A percentile compares a stretch with the other conserved stretches of the same genome.
Evolutionary conservation across 2,888 invertebrate genomes (phyloP).

Genomic region (Chydorus sphaericus): DNA sequence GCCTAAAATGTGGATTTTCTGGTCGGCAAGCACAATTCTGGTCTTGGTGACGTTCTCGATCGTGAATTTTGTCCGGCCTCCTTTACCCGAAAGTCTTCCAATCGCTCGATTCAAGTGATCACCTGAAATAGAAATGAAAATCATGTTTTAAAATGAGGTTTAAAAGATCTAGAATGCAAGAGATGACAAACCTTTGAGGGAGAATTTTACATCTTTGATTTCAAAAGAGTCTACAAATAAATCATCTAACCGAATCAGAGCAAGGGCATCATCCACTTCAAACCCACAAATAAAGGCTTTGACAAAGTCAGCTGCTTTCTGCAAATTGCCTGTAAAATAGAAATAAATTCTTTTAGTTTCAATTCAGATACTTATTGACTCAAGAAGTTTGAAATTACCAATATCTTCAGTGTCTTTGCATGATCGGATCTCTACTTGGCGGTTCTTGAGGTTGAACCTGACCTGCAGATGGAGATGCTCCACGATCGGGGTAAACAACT

Average conservation of each 20-base stretch:
- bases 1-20: slow-evolving; percentile 91
- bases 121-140: slow-evolving; percentile 27
- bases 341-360: neutral
- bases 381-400: slow-evolving; percentile 27
- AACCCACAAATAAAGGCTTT: slow-evolving; percentile 92
- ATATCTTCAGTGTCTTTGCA: slow-evolving; percentile 62
- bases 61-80: slow-evolving; percentile 90
- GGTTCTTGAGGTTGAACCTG: slow-evolving; percentile 78
- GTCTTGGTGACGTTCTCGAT: slow-evolving; percentile 99
- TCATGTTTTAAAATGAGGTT: neutral
- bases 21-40: slow-evolving; percentile 89
- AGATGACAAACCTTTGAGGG: slow-evolving; percentile 42
- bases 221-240: slow-evolving; percentile 94
- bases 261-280: slow-evolving; percentile 91
- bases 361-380: neutral
- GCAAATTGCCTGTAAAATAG: slow-evolving; percentile 43
- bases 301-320: slow-evolving; percentile 97
- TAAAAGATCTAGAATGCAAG: neutral
- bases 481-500: slow-evolving; percentile 90
- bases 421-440: slow-evolving; percentile 73
- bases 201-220: slow-evolving; percentile 85
- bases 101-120: slow-evolving; percentile 92
- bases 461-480: slow-evolving; percentile 88
- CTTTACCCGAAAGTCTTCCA: slow-evolving; percentile 94
- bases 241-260: slow-evolving; percentile 85